Percentiles rank a stretch among this genome's conserved stretches.
These are phyloP conservation scores for Cinara cedri DNA, from an alignment of 2,888 invertebrate genomes.

Conservation along the genomic window DNA sequence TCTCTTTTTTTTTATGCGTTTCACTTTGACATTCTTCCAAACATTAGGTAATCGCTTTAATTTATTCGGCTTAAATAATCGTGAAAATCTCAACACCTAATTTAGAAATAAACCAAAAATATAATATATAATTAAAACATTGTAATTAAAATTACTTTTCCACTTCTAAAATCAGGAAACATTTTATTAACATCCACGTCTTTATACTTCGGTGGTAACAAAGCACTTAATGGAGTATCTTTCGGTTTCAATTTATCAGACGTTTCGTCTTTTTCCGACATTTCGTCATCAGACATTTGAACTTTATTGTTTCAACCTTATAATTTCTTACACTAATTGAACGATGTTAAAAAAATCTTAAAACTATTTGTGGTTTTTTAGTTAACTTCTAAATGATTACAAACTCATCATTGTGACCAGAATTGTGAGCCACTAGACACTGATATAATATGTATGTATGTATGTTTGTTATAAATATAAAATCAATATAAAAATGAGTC, in stretches of 20 bases:
- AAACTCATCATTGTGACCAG: too few species aligned
- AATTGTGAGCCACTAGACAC: too few species aligned
- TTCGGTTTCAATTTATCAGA: conserved; percentile 66
- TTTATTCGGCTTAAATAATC: conserved; percentile 72
- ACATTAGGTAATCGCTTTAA: conserved; percentile 54
- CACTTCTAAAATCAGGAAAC: conserved; percentile 93
- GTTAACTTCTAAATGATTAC: too few species aligned
- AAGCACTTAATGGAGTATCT: conserved; percentile 93
- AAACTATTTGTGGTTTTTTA: too few species aligned
- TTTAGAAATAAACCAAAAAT: background rate
- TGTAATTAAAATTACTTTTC: conserved; percentile 68
- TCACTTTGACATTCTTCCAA: conserved; percentile 56
- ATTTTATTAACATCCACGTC: conserved; percentile 87
- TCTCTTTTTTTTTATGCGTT: conserved; percentile 50
- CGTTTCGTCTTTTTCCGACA: conserved; percentile 5
- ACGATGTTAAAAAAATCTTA: conserved; percentile 93
- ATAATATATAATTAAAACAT: background rate
- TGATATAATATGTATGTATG: too few species aligned
- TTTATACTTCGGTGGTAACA: conserved; percentile 93
- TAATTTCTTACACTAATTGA: conserved; percentile 83
- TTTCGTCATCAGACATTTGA: conserved; percentile 63
- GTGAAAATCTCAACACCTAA: conserved; percentile 90
- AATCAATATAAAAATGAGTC: too few species aligned
- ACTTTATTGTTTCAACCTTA: conserved; percentile 65
- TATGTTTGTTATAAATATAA: too few species aligned